These are phyloP conservation scores for Tympanoctomys barrerae DNA, from an alignment of 2,797 vertebrate species.

Conservation along the genomic window DNA sequence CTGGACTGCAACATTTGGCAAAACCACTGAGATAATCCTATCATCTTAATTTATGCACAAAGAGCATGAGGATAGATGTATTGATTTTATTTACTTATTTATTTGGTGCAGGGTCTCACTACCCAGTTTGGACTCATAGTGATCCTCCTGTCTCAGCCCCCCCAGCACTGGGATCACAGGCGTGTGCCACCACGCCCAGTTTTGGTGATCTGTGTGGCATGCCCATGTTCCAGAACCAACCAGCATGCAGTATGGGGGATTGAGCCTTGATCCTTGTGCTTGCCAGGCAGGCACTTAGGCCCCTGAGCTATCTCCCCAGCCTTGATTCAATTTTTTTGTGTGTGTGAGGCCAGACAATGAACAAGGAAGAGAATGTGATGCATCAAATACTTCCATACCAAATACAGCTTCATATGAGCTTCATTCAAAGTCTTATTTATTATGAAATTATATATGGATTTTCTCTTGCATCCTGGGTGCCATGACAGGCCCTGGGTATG, in stretches of 20 bases:
- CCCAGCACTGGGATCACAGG: too few relatives aligned
- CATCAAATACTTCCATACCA: neutral
- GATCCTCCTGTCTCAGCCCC: too few relatives aligned
- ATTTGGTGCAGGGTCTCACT: too few relatives aligned
- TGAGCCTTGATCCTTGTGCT: too few relatives aligned
- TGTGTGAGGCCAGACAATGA: neutral
- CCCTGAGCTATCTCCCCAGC: too few relatives aligned
- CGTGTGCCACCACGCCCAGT: too few relatives aligned
- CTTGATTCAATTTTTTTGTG: neutral
- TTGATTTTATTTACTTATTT: neutral
- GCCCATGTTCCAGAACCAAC: too few relatives aligned
- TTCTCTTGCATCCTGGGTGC: neutral
- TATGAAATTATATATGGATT: neutral
- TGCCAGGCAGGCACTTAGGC: too few relatives aligned
- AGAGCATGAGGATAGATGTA: neutral
- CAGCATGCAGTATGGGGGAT: too few relatives aligned
- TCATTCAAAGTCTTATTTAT: slow-evolving; percentile 23
- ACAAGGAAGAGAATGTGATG: neutral
- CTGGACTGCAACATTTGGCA: neutral
- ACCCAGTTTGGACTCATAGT: too few relatives aligned
- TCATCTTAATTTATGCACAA: slow-evolving; percentile 19
- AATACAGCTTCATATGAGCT: neutral
- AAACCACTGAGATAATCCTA: neutral
- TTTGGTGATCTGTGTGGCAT: too few relatives aligned
- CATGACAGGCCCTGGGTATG: neutral